phyloP scores from a whole-genome alignment of 2,113 vertebrate genomes.

The Stigmatopora argus region DNA sequence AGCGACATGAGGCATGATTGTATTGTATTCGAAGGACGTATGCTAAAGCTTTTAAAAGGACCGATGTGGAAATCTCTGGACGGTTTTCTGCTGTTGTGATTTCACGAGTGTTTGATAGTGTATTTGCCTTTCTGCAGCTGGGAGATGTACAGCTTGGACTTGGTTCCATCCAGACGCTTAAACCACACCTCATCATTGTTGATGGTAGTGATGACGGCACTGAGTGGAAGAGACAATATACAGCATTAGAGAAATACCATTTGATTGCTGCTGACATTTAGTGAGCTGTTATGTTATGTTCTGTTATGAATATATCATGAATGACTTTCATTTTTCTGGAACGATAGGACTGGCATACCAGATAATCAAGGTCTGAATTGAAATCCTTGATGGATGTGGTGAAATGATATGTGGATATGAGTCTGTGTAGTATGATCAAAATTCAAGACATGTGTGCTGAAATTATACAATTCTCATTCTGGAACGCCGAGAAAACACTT shows the following conservation, averaged over 20 bases:
- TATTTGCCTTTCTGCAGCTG: constrained; percentile 98
- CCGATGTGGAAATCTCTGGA: background rate
- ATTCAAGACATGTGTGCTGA: background rate
- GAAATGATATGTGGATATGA: background rate
- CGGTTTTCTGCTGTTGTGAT: background rate
- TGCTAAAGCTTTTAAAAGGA: constrained; percentile 13
- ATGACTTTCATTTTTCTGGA: too few relatives aligned
- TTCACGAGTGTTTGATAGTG: constrained; percentile 86
- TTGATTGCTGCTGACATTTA: background rate
- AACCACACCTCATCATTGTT: constrained; percentile 98
- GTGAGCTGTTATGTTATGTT: too few relatives aligned
- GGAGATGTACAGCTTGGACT: constrained; percentile 95
- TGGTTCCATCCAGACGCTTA: constrained; percentile 93
- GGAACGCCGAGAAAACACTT: background rate
- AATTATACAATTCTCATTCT: background rate
- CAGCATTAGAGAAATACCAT: background rate
- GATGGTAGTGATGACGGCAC: constrained; percentile 93
- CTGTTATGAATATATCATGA: background rate
- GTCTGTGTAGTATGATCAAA: background rate
- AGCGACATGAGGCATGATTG: constrained; percentile 2
- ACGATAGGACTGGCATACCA: too few relatives aligned
- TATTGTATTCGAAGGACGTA: constrained; percentile 4
- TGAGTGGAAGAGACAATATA: constrained; percentile 42
- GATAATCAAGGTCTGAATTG: background rate
- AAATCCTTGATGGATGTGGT: background rate